Base-by-base conservation (phyloP, 2,113 vertebrate species). In the Sclerurus mexicanus region DNA sequence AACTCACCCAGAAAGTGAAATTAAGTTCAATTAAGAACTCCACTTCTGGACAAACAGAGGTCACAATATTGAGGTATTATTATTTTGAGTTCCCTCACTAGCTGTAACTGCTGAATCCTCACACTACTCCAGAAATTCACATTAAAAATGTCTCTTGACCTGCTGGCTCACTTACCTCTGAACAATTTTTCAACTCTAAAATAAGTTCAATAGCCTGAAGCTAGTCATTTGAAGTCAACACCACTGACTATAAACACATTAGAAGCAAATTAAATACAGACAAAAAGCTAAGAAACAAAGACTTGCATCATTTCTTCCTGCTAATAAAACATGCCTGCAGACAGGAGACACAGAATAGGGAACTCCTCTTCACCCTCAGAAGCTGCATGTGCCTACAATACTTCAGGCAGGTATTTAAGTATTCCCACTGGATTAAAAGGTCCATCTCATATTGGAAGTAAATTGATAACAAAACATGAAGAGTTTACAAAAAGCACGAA, bases 211-310 rank as follows among this genome's bases (percentile, higher is more conserved):
- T n/a, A 79, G 53, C 58, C 74, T 73, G 53, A 37, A 93, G 74
- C 49, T 58, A 85, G 33, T 68, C 4, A 75, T 87, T 55, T 72
- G 56, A 89, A 95, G 53, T 77, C 49, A 75, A 63, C 56, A 53
- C 10, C 28, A 69, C 35, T 53, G 37, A 73, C 74, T 68, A 30
- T 11, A 64, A 83, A 28, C n/a, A 83, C 40, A 76, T 58, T 21
- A 93, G 31, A 79, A 78, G 35, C 40, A 91, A 83, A 90, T 72
- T 35, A 85, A 94, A 95, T 63, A 92, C 33, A 77, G 52, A 78
- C 39, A 58, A 86, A 91, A 95, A 86, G 30, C 53, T 37, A 80
- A 85, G 39, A 73, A 83, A 73, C 28, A 55, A 50, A 21, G 56
- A 89, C 44, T 68, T 82, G 13, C 31, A 55, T 68, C 2, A 78